Evolutionary conservation across 2,113 vertebrate genomes (phyloP).

Genomic region (Sisor rabdophorus): DNA sequence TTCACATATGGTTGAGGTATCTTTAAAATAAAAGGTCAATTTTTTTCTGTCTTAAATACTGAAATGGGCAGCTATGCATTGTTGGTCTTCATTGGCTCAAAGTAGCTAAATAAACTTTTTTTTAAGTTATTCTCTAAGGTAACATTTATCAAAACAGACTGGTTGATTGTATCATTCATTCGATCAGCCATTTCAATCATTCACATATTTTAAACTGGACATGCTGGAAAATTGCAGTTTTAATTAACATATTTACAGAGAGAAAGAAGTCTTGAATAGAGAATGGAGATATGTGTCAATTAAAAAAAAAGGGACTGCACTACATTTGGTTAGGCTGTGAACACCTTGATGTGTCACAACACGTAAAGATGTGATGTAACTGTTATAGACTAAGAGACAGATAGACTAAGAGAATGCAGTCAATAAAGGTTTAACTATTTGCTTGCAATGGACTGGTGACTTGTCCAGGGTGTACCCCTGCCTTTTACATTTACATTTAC

Average conservation of each 20-base stretch:
- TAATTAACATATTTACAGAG: too few species aligned
- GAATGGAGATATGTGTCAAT: neutral
- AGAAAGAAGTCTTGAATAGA: too few species aligned
- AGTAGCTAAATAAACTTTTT: neutral
- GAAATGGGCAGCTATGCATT: neutral
- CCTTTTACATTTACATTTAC: too few species aligned
- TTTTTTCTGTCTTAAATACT: neutral
- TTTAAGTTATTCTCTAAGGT: neutral
- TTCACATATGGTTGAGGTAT: neutral
- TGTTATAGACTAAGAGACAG: neutral
- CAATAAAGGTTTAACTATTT: neutral
- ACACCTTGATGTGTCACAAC: neutral
- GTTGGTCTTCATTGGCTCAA: neutral
- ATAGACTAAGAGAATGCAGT: neutral
- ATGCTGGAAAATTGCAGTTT: too few species aligned
- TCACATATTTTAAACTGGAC: neutral
- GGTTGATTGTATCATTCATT: neutral
- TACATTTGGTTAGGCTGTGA: neutral
- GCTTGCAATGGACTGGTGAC: too few species aligned
- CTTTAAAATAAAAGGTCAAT: neutral
- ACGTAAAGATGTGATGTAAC: neutral
- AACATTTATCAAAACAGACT: neutral
- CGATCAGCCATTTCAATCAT: neutral
- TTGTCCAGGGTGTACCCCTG: too few species aligned
- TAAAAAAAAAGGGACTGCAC: neutral